These are phyloP conservation scores for Anarhynchus alexandrinus DNA, from an alignment of 2,113 vertebrate genomes.

Conservation along the genomic window DNA sequence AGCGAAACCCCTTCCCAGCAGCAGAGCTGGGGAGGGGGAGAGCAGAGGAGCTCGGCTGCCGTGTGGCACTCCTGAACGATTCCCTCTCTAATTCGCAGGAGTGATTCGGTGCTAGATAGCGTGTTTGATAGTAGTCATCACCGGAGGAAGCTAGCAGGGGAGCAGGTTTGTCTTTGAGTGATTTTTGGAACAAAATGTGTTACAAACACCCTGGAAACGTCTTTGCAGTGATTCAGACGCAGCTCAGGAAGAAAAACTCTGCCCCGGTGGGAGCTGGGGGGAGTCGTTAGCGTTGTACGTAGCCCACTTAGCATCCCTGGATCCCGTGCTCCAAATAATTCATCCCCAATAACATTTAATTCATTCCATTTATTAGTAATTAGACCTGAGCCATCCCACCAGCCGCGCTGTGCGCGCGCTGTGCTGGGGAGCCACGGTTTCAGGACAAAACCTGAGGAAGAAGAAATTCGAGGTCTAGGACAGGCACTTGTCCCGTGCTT, in stretches of 20 bases:
- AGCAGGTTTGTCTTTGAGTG: not conserved
- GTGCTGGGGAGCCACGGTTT: rapidly evolving
- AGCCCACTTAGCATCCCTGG: not conserved
- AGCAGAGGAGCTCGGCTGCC: not conserved
- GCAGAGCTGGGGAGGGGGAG: not conserved
- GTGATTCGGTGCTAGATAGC: not conserved
- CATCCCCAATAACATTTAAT: not conserved
- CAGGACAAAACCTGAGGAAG: not conserved
- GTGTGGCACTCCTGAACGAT: not conserved
- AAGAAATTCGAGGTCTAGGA: rapidly evolving
- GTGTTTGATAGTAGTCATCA: not conserved
- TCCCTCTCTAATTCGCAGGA: rapidly evolving
- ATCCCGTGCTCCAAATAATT: not conserved
- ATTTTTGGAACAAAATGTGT: not conserved
- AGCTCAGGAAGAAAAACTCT: not conserved
- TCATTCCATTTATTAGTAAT: not conserved
- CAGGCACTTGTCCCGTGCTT: rapidly evolving
- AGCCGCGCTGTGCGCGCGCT: rapidly evolving
- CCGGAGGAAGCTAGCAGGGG: not conserved
- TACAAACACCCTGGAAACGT: not conserved
- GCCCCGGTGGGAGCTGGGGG: not conserved
- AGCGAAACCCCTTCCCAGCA: not conserved
- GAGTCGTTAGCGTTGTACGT: rapidly evolving
- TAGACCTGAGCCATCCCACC: not conserved
- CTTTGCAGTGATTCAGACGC: not conserved